These are phyloP conservation scores for Caenorhabditis sinica DNA, from an alignment of 2,888 invertebrate genomes.

Conservation along the genomic window DNA sequence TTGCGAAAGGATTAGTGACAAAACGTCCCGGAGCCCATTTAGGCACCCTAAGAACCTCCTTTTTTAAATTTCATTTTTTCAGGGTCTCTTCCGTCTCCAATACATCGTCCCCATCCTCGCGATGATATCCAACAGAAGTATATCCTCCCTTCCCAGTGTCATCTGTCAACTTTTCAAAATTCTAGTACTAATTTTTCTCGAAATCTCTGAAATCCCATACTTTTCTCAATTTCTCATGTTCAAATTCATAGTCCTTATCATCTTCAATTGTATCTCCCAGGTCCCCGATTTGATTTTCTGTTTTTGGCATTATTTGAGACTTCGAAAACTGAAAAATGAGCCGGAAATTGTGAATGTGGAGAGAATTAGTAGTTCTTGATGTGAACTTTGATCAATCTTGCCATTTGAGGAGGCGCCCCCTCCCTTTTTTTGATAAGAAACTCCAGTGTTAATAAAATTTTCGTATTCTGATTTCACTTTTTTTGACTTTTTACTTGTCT, in stretches of 20 bases:
- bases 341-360: background rate
- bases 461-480: background rate
- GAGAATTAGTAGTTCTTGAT: background rate
- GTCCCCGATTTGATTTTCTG: conserved; percentile 6
- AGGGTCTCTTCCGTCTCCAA: conserved; percentile 28
- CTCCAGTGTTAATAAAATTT: background rate
- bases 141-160: background rate
- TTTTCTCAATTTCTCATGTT: background rate
- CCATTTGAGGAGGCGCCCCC: background rate
- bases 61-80: background rate
- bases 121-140: background rate
- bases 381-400: background rate
- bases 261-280: background rate
- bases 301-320: background rate
- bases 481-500: background rate
- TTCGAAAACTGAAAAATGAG: conserved; percentile 9
- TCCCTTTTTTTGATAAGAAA: background rate
- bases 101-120: conserved; percentile 10
- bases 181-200: background rate
- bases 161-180: conserved; percentile 9
- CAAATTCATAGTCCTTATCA: background rate
- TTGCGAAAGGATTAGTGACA: no score
- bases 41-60: background rate
- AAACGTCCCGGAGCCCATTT: no score
- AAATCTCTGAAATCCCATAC: background rate